These are phyloP conservation scores for Ochropacha duplaris DNA, from an alignment of 2,888 invertebrate species.

Conservation along the genomic window DNA sequence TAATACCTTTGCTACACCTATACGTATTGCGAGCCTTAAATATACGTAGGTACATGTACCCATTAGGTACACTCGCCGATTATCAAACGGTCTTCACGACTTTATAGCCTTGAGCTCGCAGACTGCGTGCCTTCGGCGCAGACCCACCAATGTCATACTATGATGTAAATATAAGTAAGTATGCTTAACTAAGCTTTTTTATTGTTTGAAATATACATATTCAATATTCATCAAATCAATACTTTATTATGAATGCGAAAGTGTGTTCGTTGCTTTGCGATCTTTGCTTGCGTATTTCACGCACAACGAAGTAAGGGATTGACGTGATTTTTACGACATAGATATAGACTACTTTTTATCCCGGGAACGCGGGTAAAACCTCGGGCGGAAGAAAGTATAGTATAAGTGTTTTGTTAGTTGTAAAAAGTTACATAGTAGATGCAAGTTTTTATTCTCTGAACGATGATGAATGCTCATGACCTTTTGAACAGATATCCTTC, in stretches of 20 bases:
- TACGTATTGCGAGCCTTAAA: too few relatives aligned
- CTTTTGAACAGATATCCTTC: conserved; percentile 14
- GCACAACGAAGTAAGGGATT: too few relatives aligned
- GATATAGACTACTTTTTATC: too few relatives aligned
- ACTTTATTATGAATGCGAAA: too few relatives aligned
- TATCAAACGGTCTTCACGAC: conserved; percentile 20
- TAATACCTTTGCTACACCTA: too few relatives aligned
- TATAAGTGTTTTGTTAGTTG: background rate
- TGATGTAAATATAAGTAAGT: background rate
- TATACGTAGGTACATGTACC: background rate
- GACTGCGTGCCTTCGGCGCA: conserved; percentile 55
- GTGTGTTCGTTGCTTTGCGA: too few relatives aligned
- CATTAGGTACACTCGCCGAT: conserved; percentile 11
- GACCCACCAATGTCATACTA: background rate
- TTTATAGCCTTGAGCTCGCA: conserved; percentile 50
- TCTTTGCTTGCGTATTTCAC: too few relatives aligned
- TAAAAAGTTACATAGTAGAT: background rate
- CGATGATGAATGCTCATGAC: conserved; percentile 1
- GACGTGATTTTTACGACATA: too few relatives aligned
- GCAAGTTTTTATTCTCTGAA: background rate
- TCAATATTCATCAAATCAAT: too few relatives aligned
- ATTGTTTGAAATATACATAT: too few relatives aligned
- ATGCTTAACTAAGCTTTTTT: conserved; percentile 9
- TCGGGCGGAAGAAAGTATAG: too few relatives aligned
- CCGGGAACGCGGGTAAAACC: too few relatives aligned